Base-by-base conservation (phyloP, 2,888 invertebrate species). In the Platypus cylindrus region DNA sequence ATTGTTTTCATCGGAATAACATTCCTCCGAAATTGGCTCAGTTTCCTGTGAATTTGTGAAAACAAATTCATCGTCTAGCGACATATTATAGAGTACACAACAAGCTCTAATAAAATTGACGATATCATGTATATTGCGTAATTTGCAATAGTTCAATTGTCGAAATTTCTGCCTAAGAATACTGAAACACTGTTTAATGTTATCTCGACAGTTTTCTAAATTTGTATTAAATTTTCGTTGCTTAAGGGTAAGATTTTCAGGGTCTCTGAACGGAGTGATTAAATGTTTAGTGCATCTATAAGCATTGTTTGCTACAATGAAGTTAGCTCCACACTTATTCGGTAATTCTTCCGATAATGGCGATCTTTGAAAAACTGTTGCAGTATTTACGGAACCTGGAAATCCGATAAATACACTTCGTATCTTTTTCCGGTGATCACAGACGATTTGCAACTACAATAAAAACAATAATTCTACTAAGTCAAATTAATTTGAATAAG, bases 311-410 rank as follows among this genome's bases (percentile, higher is more conserved):
- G 26, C 41, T 15, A 38, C 22, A 11, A 39, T 32, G 27, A 33
- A 17, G 2, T 39, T 20, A 7, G 30, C 30, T 15, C 34, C 26
- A 42, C 41, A 41, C 30, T 36, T 38, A 28, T 37, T 11, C 13
- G 8, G n/a, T 15, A 39, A 22, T 5, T 16, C 22, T 3, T 36
- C 3, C 5, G 5, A 24, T 15, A 41, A 23, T 9, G 39, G 32
- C 11, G 41, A 40, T 7, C 26, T 41, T 15, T 32, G 14, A 30
- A 43, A 46, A 11, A 41, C 44, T n/a, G 41, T 32, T 9, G 28
- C 31, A 27, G 41, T 40, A 28, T 46, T 43, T 7, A 46, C 43
- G 14, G 41, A 43, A 8, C 46, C 43, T 12, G 44, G 43, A 23
- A 32, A 44, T 14, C 45, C 43, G 26, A 38, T 38, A 22, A 34